Evolutionary conservation across 2,797 vertebrate species (phyloP).

Genomic region (Alca torda): DNA sequence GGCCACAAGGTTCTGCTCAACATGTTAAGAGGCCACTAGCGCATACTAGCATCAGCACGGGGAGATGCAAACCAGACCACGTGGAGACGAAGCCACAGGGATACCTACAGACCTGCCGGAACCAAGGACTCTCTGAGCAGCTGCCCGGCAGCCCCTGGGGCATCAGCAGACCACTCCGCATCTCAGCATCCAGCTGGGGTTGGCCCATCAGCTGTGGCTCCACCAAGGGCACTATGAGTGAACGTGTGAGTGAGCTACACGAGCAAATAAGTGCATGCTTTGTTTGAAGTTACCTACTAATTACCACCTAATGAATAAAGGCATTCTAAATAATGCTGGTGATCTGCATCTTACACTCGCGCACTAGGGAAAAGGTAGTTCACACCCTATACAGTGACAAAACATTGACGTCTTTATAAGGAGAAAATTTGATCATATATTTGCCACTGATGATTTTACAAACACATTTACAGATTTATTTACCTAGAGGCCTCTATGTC

Average conservation of each 20-base stretch:
- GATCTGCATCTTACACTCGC: not conserved
- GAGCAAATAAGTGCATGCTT: not conserved
- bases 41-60: not conserved
- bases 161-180: not conserved
- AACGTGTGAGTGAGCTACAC: rapidly evolving
- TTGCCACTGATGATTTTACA: not conserved
- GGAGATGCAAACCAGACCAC: not conserved
- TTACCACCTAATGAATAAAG: not conserved
- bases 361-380: not conserved
- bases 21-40: not conserved
- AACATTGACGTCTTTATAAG: not conserved
- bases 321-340: not conserved
- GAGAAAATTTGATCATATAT: not conserved
- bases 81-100: rapidly evolving
- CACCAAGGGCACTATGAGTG: not conserved
- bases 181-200: not conserved
- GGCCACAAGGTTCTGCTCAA: not conserved
- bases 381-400: not conserved
- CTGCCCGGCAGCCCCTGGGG: not conserved
- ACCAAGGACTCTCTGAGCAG: not conserved
- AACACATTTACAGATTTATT: not conserved
- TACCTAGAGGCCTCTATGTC: not conserved
- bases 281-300: not conserved
- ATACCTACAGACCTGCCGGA: not conserved
- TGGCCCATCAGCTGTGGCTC: not conserved